A percentile compares a stretch with the other conserved stretches of the same genome.
Conservation (phyloP, 2,888 invertebrate genomes). For the Troilus luridus region DNA sequence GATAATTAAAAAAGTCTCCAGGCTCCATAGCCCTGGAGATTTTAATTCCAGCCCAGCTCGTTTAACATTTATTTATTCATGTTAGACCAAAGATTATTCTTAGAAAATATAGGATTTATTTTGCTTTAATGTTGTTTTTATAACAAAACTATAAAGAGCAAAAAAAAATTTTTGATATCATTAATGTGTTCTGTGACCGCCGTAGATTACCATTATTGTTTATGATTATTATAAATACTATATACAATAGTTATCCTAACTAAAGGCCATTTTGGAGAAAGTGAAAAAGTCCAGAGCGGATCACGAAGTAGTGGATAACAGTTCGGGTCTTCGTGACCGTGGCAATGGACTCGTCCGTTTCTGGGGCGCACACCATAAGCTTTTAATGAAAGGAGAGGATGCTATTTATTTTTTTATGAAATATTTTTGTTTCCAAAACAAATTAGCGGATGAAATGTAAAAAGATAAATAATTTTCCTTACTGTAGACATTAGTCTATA, state of each 20-base stretch:
- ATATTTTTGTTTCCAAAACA: not conserved
- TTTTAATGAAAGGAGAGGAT: not conserved
- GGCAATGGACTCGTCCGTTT: not conserved
- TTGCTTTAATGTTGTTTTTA: not conserved
- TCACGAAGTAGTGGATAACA: slow-evolving; percentile 23
- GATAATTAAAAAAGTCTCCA: not conserved
- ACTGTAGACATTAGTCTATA: too few species aligned
- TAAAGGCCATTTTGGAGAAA: slow-evolving; percentile 44
- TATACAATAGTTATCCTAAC: not conserved
- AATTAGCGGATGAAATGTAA: not conserved
- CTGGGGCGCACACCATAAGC: not conserved
- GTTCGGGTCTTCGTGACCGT: slow-evolving; percentile 2
- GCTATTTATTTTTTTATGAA: not conserved
- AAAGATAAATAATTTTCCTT: too few species aligned
- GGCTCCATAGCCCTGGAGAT: not conserved
- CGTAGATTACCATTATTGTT: not conserved
- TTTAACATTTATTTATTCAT: not conserved
- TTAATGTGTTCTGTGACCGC: not conserved
- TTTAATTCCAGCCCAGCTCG: not conserved
- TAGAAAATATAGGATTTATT: not conserved
- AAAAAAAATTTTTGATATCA: not conserved
- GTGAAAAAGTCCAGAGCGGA: not conserved
- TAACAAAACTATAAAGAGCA: not conserved
- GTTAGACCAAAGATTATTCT: not conserved
- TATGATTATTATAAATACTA: not conserved